phyloP scores from a whole-genome alignment of 2,797 vertebrate genomes.

The Macroramphosus scolopax region DNA sequence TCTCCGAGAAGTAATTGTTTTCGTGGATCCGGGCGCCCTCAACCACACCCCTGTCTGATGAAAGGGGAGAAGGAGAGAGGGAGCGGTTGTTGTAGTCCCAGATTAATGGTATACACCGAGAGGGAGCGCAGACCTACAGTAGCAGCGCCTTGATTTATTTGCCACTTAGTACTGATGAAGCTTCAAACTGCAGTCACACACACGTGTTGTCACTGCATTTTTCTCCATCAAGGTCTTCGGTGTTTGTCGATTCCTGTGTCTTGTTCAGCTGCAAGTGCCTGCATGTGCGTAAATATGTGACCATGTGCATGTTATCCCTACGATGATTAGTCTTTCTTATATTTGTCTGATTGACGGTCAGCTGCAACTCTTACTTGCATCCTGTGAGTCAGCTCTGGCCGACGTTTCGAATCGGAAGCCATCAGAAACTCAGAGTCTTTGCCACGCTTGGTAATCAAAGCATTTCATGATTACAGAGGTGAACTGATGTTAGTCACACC shows the following conservation, averaged over 20 bases:
- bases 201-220: conserved; percentile 89
- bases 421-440: conserved; percentile 50
- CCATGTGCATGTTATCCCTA: too few relatives aligned
- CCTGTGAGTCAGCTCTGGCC: conserved; percentile 14
- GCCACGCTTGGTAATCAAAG: conserved; percentile 67
- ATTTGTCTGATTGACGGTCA: conserved; percentile 14
- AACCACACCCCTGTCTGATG: conserved; percentile 64
- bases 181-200: conserved; percentile 88
- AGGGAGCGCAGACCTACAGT: conserved; percentile 80
- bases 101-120: conserved; percentile 86
- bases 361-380: conserved; percentile 20
- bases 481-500: conserved; percentile 69
- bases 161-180: conserved; percentile 97
- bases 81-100: conserved; percentile 28
- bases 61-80: conserved; percentile 34
- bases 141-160: conserved; percentile 91
- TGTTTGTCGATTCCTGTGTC: conserved; percentile 60
- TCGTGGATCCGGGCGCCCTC: conserved; percentile 33
- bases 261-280: conserved; percentile 42
- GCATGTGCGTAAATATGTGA: neutral
- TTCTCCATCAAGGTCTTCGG: conserved; percentile 82
- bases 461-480: conserved; percentile 65
- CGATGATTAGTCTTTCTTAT: conserved; percentile 2
- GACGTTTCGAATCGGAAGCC: conserved; percentile 46
- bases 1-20: conserved; percentile 37